These are phyloP conservation scores for Drosophila dunni DNA, from an alignment of 1,140 invertebrate species.

Conservation along the genomic window DNA sequence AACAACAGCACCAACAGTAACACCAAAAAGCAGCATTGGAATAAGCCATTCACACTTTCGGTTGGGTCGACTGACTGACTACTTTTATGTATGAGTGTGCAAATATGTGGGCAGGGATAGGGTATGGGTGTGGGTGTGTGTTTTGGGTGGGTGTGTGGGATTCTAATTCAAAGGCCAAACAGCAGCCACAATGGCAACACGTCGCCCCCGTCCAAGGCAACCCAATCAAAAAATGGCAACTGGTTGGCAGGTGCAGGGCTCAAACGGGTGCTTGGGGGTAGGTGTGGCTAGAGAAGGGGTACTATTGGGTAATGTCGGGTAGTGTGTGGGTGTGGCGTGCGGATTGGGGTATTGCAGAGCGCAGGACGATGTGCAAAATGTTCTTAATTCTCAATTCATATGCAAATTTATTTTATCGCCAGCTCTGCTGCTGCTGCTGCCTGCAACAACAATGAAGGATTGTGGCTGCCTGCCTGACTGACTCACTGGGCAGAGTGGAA, in stretches of 20 bases:
- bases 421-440: slow-evolving; percentile 49
- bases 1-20: slow-evolving; percentile 12
- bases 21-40: slow-evolving; percentile 52
- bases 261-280: not conserved
- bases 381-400: slow-evolving; percentile 84
- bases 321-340: not conserved
- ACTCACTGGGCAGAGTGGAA: slow-evolving; percentile 49
- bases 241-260: slow-evolving; percentile 41
- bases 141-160: slow-evolving; percentile 31
- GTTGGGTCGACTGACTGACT: slow-evolving; percentile 31
- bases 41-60: slow-evolving; percentile 76
- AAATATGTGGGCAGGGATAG: slow-evolving; percentile 10
- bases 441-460: slow-evolving; percentile 78
- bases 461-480: slow-evolving; percentile 51
- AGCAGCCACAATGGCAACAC: slow-evolving; percentile 76
- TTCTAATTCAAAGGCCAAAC: slow-evolving; percentile 81
- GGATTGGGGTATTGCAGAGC: slow-evolving; percentile 12
- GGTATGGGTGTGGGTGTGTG: slow-evolving; percentile 26
- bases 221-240: slow-evolving; percentile 60
- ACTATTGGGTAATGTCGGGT: slow-evolving; percentile 1
- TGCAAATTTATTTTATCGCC: slow-evolving; percentile 84
- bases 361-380: slow-evolving; percentile 77
- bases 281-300: slow-evolving; percentile 5
- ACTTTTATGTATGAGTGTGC: slow-evolving; percentile 27
- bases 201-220: slow-evolving; percentile 46